Evolutionary conservation across 2,113 vertebrate genomes (phyloP).

Genomic region (Arenaria interpres): DNA sequence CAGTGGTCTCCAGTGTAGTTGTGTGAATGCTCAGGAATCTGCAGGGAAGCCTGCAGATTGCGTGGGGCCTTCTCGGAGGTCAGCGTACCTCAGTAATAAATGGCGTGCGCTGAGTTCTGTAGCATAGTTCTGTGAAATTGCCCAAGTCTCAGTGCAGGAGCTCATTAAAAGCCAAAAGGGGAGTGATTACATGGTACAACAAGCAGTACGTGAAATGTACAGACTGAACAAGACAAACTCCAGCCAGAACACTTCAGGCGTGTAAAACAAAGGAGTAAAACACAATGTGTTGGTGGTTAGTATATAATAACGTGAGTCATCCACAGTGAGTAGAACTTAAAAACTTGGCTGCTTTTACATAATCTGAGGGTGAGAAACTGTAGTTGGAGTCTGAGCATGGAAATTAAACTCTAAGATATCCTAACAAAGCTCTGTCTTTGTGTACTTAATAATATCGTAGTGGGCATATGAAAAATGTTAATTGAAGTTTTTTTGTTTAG

Average conservation of each 20-base stretch:
- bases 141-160: neutral
- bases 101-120: neutral
- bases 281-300: slow-evolving; percentile 26
- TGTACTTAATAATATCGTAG: neutral
- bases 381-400: neutral
- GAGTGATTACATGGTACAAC: neutral
- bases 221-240: neutral
- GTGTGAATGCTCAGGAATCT: neutral
- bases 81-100: neutral
- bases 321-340: neutral
- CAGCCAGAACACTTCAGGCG: neutral
- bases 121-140: neutral
- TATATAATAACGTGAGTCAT: neutral
- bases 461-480: neutral
- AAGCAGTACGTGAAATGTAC: neutral
- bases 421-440: neutral
- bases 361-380: neutral
- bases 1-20: neutral
- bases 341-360: neutral
- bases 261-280: slow-evolving; percentile 27
- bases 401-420: neutral
- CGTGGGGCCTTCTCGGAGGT: neutral
- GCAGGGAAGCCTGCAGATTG: neutral
- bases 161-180: slow-evolving; percentile 7
- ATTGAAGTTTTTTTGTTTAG: neutral